A percentile compares a stretch with the other conserved stretches of the same genome.
Conservation (phyloP, 2,797 vertebrate species). For the Malacoraja senta region DNA sequence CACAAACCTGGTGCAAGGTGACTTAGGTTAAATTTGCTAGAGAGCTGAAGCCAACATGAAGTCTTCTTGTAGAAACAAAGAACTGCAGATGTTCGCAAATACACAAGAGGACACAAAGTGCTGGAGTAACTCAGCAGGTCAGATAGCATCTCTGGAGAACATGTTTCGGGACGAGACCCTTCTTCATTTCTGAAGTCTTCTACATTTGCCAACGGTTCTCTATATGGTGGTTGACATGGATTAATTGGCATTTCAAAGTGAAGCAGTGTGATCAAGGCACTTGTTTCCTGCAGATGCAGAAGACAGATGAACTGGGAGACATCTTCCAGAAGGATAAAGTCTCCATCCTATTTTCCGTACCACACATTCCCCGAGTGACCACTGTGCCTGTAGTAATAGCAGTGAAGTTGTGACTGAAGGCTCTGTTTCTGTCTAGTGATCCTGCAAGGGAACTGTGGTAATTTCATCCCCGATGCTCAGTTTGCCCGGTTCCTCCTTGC, state of each 20-base stretch:
- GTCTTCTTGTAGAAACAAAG: too few relatives aligned
- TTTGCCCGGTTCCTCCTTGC: too few relatives aligned
- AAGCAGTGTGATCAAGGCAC: neutral
- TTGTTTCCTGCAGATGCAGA: neutral
- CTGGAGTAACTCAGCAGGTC: too few relatives aligned
- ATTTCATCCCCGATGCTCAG: too few relatives aligned
- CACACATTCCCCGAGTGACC: neutral
- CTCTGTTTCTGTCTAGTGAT: neutral
- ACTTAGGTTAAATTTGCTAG: neutral
- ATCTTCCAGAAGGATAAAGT: neutral
- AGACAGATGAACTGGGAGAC: neutral
- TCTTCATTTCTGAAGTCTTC: neutral
- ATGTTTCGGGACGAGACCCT: too few relatives aligned
- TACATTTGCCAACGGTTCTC: neutral
- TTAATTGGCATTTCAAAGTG: neutral
- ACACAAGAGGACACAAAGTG: too few relatives aligned
- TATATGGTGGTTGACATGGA: neutral
- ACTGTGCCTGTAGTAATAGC: neutral
- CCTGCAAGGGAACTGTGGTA: too few relatives aligned
- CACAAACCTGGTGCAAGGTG: neutral
- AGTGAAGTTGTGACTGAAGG: neutral
- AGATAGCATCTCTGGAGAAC: too few relatives aligned
- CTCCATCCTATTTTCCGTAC: neutral
- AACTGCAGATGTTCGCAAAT: too few relatives aligned
- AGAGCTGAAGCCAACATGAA: neutral